Percentiles rank a stretch among this genome's conserved stretches.
Conservation (phyloP, 2,113 vertebrate genomes). For the Eupsittula cactorum region DNA sequence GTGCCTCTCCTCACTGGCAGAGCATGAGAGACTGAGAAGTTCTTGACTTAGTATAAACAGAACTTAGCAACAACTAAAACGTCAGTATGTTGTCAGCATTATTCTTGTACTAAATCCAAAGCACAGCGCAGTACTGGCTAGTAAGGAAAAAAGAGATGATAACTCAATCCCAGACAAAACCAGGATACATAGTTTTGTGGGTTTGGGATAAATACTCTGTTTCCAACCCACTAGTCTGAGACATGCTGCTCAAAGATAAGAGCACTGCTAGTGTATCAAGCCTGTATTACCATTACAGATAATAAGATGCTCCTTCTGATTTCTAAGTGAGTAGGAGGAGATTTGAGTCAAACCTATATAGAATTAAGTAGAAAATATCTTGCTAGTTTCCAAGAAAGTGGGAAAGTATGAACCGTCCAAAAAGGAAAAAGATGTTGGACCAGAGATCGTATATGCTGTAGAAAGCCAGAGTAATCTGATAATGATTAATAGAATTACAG, state of each 20-base stretch:
- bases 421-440: not conserved
- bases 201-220: not conserved
- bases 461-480: not conserved
- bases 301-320: not conserved
- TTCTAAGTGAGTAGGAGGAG: slow-evolving; percentile 3
- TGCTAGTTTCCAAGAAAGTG: not conserved
- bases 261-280: not conserved
- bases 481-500: not conserved
- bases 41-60: not conserved
- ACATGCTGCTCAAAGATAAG: not conserved
- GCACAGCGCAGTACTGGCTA: not conserved
- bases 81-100: not conserved
- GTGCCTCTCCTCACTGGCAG: not conserved
- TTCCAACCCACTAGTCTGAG: not conserved
- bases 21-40: not conserved
- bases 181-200: not conserved
- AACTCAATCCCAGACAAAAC: not conserved
- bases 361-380: not conserved
- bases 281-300: not conserved
- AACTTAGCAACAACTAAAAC: not conserved
- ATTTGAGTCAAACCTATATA: slow-evolving; percentile 1
- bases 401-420: not conserved
- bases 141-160: not conserved
- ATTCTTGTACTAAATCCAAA: not conserved
- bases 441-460: not conserved